Evolutionary conservation across 30 jellyfish, hydroid and myxozoan species (phyloP).

Genomic region (Phacellophora camtschatica): DNA sequence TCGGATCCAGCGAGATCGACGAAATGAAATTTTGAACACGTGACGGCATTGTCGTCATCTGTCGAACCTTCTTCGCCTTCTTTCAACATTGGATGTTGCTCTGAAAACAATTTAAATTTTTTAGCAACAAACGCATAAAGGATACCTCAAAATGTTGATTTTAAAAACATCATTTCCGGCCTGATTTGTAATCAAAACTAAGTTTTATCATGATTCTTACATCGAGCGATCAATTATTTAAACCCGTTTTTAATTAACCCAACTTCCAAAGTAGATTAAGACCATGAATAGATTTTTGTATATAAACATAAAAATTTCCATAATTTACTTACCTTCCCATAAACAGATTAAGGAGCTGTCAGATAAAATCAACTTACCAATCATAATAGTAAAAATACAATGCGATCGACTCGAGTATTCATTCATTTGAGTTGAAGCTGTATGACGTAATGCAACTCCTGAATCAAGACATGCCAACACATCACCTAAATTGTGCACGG

Average conservation of each 20-base stretch:
- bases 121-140: background rate
- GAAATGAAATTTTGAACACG: conserved; percentile 73
- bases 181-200: too few relatives aligned
- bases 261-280: too few relatives aligned
- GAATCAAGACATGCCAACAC: conserved; percentile 76
- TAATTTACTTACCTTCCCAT: too few relatives aligned
- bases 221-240: too few relatives aligned
- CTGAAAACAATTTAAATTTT: background rate
- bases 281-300: too few relatives aligned
- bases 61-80: background rate
- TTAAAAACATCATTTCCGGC: too few relatives aligned
- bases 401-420: conserved; percentile 95
- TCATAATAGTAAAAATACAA: conserved; percentile 78
- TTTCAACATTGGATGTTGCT: conserved; percentile 6
- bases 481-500: conserved; percentile 72
- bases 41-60: conserved; percentile 23
- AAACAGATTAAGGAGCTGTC: too few relatives aligned
- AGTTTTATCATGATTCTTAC: too few relatives aligned
- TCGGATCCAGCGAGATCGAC: conserved; percentile 99
- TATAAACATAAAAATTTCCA: too few relatives aligned
- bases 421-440: conserved; percentile 87
- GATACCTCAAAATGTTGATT: too few relatives aligned
- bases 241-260: too few relatives aligned
- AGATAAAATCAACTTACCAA: too few relatives aligned
- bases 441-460: conserved; percentile 93